Base-by-base conservation (phyloP, 2,797 vertebrate species). In the Cygnus olor region DNA sequence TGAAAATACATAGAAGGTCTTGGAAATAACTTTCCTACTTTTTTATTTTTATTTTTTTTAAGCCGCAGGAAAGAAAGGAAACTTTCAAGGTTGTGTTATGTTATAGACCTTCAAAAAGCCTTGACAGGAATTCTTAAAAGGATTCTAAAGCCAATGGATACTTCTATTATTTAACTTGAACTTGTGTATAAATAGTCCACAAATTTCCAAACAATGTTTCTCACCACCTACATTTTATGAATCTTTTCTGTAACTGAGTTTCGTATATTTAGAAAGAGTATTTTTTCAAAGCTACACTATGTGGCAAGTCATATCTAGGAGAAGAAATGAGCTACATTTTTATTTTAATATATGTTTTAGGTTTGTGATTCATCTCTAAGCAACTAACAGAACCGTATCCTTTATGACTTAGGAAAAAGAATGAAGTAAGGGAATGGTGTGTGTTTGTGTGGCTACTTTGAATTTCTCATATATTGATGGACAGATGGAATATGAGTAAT, bases 291-390 rank as follows among this genome's bases (percentile, higher is more conserved):
- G 63, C 24, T 63, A 49, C 8, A 4, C 9, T 63, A 19, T 6
- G 13, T 66, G 83, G 40, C 69, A 84, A 94, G 80, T 54, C 32
- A 3, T 44, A 80, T 70, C 54, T 73, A 76, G 77, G 32, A 85
- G 24, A 93, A 88, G 30, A 80, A 95, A 72, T 4, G 7, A 3
- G 8, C 13, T 69, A 2, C n/a, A 40, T 70, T 86, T 93, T 83
- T 88, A 14, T 65, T 93, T 66, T 44, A 57, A 3, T 60, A 47
- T 73, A 60, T 88, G 47, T 92, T 96, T 94, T 82, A 85, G 85
- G 49, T 72, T 84, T 82, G 36, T 81, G 73, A 91, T 90, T 91
- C 70, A 94, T 88, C 18, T 69, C 80, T 56, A 36, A 1, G 1
- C 84, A 84, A 80, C 77, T 79, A 79, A 86, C n/a, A 28, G 54